phyloP scores from a whole-genome alignment of 1,140 invertebrate species.

The Drosophila lini region DNA sequence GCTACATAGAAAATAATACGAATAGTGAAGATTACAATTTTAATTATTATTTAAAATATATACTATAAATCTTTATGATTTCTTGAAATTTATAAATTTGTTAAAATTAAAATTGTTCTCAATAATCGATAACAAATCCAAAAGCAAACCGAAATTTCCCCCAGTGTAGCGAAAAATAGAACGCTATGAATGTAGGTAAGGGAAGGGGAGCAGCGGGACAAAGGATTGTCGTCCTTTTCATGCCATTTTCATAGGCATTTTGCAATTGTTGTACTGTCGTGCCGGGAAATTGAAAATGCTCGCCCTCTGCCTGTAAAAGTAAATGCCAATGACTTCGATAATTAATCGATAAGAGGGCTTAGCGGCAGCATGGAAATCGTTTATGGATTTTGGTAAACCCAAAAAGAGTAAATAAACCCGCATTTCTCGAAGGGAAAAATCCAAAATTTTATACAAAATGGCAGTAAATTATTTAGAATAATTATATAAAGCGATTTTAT shows the following conservation, averaged over 20 bases:
- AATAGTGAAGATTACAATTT: neutral
- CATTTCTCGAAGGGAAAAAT: neutral
- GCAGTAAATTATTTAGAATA: neutral
- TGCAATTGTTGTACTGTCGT: conserved; percentile 42
- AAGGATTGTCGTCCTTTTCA: conserved; percentile 38
- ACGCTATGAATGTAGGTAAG: neutral
- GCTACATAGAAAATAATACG: neutral
- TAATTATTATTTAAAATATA: neutral
- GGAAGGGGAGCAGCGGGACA: neutral
- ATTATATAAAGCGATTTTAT: neutral
- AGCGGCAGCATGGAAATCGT: neutral
- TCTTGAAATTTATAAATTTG: no score
- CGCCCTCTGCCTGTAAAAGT: conserved; percentile 1
- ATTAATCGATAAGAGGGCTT: conserved; percentile 28
- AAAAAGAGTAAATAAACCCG: neutral
- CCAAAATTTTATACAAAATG: neutral
- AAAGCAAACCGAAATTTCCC: neutral
- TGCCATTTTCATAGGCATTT: conserved; percentile 42
- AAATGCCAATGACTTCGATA: conserved; percentile 31
- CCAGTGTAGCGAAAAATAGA: neutral
- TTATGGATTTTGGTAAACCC: neutral
- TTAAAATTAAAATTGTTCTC: no score
- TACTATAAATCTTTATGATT: neutral
- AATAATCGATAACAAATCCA: neutral
- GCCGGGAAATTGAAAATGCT: conserved; percentile 60